Conservation (phyloP, 2,888 invertebrate species). For the Crioceris asparagi region DNA sequence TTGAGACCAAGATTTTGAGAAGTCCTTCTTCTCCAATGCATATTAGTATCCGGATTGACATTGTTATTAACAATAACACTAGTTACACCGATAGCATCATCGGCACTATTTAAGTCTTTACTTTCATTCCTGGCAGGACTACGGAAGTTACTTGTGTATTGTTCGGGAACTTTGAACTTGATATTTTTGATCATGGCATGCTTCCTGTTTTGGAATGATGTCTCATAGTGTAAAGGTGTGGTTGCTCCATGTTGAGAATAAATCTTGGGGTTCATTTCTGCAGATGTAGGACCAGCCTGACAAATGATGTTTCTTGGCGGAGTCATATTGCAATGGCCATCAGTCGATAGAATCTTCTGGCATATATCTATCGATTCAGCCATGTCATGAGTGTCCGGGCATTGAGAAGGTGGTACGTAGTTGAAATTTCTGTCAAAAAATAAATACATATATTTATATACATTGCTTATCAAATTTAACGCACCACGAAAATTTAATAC, state of each 20-base stretch:
- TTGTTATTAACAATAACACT: constrained; percentile 30
- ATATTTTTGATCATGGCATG: constrained; percentile 37
- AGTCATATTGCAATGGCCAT: constrained; percentile 15
- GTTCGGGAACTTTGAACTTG: constrained; percentile 37
- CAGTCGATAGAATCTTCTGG: constrained; percentile 32
- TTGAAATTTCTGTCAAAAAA: constrained; percentile 28
- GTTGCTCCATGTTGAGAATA: constrained; percentile 21
- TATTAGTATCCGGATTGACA: constrained; percentile 24
- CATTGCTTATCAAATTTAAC: no score
- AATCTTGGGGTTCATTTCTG: constrained; percentile 27
- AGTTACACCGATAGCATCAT: constrained; percentile 23
- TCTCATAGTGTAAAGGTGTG: constrained; percentile 31
- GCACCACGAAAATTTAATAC: no score
- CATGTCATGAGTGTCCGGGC: constrained; percentile 26
- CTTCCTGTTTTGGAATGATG: constrained; percentile 32
- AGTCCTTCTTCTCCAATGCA: constrained; percentile 43
- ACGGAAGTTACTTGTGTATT: constrained; percentile 29
- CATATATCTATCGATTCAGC: constrained; percentile 34
- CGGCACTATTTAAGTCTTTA: constrained; percentile 20
- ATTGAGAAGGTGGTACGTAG: constrained; percentile 26
- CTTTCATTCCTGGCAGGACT: no score
- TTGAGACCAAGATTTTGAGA: constrained; percentile 31
- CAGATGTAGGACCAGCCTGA: constrained; percentile 22
- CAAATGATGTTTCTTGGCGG: constrained; percentile 17
- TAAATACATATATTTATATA: no score